Conservation (phyloP, 2,797 vertebrate genomes). For the Acipenser transmontanus region DNA sequence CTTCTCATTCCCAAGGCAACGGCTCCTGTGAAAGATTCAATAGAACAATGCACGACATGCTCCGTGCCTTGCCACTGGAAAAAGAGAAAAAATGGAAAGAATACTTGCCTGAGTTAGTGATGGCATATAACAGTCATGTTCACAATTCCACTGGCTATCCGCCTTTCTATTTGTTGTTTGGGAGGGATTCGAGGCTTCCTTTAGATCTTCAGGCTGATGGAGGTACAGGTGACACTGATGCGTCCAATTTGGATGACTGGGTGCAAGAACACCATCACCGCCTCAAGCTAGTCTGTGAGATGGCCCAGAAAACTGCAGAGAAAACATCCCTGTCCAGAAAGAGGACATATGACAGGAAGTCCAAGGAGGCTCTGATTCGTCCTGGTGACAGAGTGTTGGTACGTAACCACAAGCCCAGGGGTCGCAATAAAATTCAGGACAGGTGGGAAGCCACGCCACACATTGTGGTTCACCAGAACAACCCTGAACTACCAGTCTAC, state of each 20-base stretch:
- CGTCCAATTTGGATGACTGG: background rate
- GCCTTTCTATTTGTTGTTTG: background rate
- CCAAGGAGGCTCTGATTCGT: background rate
- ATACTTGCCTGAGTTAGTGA: background rate
- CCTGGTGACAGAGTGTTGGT: background rate
- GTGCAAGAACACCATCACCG: background rate
- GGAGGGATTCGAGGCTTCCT: background rate
- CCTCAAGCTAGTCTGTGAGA: background rate
- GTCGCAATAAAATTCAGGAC: background rate
- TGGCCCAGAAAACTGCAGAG: background rate
- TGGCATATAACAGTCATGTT: slow-evolving; percentile 2
- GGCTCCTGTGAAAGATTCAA: background rate
- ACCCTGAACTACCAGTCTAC: background rate
- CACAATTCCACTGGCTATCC: background rate
- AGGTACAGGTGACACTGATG: background rate
- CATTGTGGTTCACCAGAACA: background rate
- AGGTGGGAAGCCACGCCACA: background rate
- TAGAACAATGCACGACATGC: background rate
- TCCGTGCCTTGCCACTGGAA: background rate
- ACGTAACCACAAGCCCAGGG: background rate
- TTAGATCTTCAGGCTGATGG: background rate
- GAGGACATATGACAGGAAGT: background rate
- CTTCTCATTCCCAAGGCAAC: background rate
- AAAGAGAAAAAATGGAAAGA: background rate
- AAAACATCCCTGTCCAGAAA: background rate